These are phyloP conservation scores for Delphinapterus leucas DNA, from an alignment of 2,113 vertebrate species.

Conservation along the genomic window DNA sequence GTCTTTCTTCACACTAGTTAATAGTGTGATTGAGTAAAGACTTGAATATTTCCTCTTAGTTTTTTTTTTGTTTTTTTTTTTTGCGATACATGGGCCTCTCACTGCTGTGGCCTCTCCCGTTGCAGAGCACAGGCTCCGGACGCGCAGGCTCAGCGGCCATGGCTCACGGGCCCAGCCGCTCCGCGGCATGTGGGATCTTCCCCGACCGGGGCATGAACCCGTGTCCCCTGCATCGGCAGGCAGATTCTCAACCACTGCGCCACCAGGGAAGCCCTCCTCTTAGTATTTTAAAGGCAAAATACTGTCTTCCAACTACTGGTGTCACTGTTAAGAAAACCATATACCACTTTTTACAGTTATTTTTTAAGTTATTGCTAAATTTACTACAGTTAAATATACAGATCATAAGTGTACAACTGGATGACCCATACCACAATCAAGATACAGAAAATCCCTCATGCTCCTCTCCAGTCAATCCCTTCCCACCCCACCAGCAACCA, in stretches of 20 bases:
- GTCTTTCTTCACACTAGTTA: not conserved
- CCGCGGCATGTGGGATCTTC: no score
- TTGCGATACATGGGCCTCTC: no score
- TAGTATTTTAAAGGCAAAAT: not conserved
- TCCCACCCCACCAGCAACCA: not conserved
- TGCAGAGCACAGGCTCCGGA: no score
- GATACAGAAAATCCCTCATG: not conserved
- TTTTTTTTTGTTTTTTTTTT: not conserved
- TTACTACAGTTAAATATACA: not conserved
- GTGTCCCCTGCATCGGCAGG: no score
- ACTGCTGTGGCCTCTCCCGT: no score
- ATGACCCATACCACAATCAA: conserved; percentile 8
- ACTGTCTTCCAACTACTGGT: not conserved
- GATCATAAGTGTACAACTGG: not conserved
- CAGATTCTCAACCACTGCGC: no score
- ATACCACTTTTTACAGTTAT: not conserved
- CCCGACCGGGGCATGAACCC: no score
- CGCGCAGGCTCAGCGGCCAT: no score
- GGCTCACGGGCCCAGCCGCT: no score
- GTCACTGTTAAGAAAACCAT: not conserved
- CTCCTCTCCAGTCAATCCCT: not conserved
- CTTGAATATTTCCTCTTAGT: not conserved
- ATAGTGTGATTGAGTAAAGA: not conserved
- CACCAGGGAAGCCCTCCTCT: not conserved
- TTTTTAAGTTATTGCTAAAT: not conserved